phyloP scores from a whole-genome alignment of 1,140 invertebrate species.

The Contarinia nasturtii region DNA sequence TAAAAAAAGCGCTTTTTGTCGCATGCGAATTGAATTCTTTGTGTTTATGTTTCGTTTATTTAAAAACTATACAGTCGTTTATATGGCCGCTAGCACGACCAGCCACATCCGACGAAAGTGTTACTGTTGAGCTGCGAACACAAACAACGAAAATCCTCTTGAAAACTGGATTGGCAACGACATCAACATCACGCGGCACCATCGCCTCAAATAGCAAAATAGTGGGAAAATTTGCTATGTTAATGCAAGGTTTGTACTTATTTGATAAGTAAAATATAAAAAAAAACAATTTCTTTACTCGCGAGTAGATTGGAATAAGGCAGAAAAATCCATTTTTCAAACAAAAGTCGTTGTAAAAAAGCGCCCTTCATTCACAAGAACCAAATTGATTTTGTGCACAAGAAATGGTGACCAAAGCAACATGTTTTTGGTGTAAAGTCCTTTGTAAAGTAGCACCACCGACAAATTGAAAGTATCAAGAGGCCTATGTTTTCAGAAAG shows the following conservation, averaged over 20 bases:
- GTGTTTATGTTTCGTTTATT: slow-evolving; percentile 3
- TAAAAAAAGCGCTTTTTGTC: too few species aligned
- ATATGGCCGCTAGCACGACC: slow-evolving; percentile 50
- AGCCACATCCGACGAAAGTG: slow-evolving; percentile 43
- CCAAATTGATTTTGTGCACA: too few species aligned
- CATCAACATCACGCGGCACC: slow-evolving; percentile 7
- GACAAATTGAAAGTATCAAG: too few species aligned
- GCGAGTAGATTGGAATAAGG: too few species aligned
- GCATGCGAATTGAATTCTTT: slow-evolving; percentile 1
- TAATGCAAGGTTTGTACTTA: slow-evolving; percentile 10
- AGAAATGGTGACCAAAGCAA: too few species aligned
- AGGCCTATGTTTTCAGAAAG: too few species aligned
- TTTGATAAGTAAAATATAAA: background rate
- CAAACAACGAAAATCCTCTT: slow-evolving; percentile 24
- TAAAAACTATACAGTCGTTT: slow-evolving; percentile 35
- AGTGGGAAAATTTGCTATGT: slow-evolving; percentile 10
- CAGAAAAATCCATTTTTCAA: too few species aligned
- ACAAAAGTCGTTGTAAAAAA: too few species aligned
- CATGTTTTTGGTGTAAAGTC: too few species aligned
- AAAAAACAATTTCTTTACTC: too few species aligned
- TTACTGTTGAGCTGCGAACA: slow-evolving; percentile 44
- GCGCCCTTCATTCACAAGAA: too few species aligned
- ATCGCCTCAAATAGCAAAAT: slow-evolving; percentile 10
- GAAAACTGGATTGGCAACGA: slow-evolving; percentile 6
- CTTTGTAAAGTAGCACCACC: too few species aligned